Conservation (phyloP, 2,888 invertebrate genomes). For the Drosophila testacea region DNA sequence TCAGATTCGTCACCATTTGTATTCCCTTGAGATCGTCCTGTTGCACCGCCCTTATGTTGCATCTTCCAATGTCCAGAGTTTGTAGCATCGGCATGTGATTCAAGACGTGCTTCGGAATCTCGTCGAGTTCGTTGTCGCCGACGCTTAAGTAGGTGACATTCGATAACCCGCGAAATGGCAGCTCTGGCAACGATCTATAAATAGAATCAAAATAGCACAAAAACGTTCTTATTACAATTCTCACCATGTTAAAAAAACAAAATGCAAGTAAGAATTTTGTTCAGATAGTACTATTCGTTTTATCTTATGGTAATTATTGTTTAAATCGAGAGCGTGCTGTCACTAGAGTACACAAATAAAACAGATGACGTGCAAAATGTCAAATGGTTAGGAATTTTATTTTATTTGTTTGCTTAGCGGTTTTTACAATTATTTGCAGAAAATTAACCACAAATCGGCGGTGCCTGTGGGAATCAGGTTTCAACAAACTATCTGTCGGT, state of each 20-base stretch:
- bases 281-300: background rate
- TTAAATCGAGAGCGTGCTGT: too few relatives aligned
- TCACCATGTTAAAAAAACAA: slow-evolving; percentile 44
- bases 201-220: slow-evolving; percentile 45
- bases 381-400: too few relatives aligned
- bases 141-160: slow-evolving; percentile 91
- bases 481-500: too few relatives aligned
- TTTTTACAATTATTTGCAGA: too few relatives aligned
- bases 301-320: too few relatives aligned
- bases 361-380: too few relatives aligned
- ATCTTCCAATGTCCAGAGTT: slow-evolving; percentile 93
- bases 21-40: slow-evolving; percentile 91
- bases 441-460: too few relatives aligned
- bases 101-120: slow-evolving; percentile 91
- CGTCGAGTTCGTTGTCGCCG: slow-evolving; percentile 91
- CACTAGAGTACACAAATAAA: too few relatives aligned
- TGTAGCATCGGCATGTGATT: slow-evolving; percentile 91
- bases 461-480: too few relatives aligned
- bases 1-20: slow-evolving; percentile 88
- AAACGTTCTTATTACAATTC: slow-evolving; percentile 37
- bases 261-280: background rate
- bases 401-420: too few relatives aligned
- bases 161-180: slow-evolving; percentile 91
- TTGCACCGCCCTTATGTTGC: slow-evolving; percentile 90
- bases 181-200: slow-evolving; percentile 90